phyloP scores from a whole-genome alignment of 1,140 invertebrate genomes.

The Proctacanthus coquilletti region DNA sequence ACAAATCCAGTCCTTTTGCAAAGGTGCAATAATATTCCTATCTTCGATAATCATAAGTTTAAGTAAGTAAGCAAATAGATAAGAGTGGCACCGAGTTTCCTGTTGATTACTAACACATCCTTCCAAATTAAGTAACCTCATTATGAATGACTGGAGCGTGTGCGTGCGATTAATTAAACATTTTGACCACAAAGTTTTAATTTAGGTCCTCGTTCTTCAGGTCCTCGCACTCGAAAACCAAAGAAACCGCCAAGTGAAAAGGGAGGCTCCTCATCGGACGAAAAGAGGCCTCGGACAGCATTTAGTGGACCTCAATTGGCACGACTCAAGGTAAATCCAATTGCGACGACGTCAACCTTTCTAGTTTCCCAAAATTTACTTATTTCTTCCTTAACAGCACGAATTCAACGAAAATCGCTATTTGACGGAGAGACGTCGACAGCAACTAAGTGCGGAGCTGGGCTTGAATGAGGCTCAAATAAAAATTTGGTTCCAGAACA shows the following conservation, averaged over 20 bases:
- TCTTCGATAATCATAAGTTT: too few species aligned
- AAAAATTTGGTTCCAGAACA: slow-evolving; percentile 95
- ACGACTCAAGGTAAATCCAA: slow-evolving; percentile 55
- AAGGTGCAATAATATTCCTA: too few species aligned
- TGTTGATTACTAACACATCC: too few species aligned
- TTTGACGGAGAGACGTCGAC: slow-evolving; percentile 74
- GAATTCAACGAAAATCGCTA: slow-evolving; percentile 88
- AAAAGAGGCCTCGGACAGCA: slow-evolving; percentile 92
- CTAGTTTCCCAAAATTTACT: background rate
- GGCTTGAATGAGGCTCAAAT: slow-evolving; percentile 88
- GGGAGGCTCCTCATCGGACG: slow-evolving; percentile 42
- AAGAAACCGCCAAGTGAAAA: slow-evolving; percentile 44
- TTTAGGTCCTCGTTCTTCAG: slow-evolving; percentile 43
- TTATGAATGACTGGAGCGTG: too few species aligned
- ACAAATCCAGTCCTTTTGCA: too few species aligned
- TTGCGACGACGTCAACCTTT: background rate
- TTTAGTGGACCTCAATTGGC: slow-evolving; percentile 91
- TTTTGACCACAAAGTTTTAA: too few species aligned
- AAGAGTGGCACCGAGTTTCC: too few species aligned
- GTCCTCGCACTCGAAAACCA: slow-evolving; percentile 72
- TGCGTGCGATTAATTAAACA: too few species aligned
- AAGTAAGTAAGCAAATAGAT: too few species aligned
- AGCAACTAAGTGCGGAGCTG: slow-evolving; percentile 71
- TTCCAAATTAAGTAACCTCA: too few species aligned
- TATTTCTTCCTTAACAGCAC: slow-evolving; percentile 23